Base-by-base conservation (phyloP, 1,140 invertebrate genomes). In the Atopsyche davidsoni region DNA sequence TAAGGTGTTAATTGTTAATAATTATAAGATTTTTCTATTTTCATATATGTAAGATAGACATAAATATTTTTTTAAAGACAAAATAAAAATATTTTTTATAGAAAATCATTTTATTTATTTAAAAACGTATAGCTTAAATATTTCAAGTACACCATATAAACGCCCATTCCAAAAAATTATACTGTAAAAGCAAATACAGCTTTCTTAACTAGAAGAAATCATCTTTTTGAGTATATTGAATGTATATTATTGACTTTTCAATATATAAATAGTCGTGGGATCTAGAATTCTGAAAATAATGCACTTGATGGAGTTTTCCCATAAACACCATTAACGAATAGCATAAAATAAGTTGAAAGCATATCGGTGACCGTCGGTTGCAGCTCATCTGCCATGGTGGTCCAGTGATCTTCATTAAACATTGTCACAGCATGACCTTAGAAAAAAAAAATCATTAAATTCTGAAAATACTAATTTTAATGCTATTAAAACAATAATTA, bases 201-300 rank as follows among this genome's bases (percentile, higher is more conserved):
- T 11, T 19, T 19, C 22, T 40, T 40, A 11, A 11, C 11, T 6
- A 2, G 4, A 40, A 19, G 11, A 19, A 7, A 28, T 11, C 17
- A 35, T 35, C 4, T 35, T 35, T 35, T n/a, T 35, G 32, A 4
- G 32, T 14, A 11, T 11, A 16, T 35, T n/a, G 32, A 35, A 35
- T 35, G 17, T 14, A 35, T 14, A 35, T 14, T 18, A 18, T 40
- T 40, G 22, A 7, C 11, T 38, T 38, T 38, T 10, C 11, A 38
- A 28, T 28, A 7, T 40, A 14, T 40, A 40, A 40, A 40, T 4
- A 13, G 2, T 14, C 28, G 13, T 31, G 9, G 4, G 28, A 3
- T 2, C 21, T 35, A 18, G 34, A 11, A 34, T 35, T 40, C 36
- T 17, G 46, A 38, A 16, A 48, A 40, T 19, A 48, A 14, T 48